phyloP scores from a whole-genome alignment of 2,797 vertebrate genomes.

The Arrhamphus sclerolepis region DNA sequence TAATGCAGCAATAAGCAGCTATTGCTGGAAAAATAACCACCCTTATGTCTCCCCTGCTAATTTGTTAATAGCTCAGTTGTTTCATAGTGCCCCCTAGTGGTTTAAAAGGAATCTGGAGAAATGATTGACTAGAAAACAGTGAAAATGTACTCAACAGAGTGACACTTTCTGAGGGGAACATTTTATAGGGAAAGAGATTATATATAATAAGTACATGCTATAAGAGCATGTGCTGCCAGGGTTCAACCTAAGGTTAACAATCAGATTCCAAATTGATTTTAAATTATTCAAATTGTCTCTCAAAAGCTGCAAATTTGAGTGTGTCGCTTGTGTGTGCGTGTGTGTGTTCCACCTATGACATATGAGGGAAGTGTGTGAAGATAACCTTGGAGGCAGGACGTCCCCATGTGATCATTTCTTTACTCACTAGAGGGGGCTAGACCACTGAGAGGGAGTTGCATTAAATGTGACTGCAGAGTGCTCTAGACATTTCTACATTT shows the following conservation, averaged over 20 bases:
- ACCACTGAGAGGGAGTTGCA: conserved; percentile 65
- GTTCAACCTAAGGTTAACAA: conserved; percentile 17
- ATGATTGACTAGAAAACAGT: conserved; percentile 24
- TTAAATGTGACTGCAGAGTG: conserved; percentile 45
- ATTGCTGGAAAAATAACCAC: conserved; percentile 54
- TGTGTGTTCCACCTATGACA: conserved; percentile 32
- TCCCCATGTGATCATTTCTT: conserved; percentile 57
- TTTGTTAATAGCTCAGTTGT: conserved; percentile 71
- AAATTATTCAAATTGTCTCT: conserved; percentile 8
- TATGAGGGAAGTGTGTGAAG: conserved; percentile 26
- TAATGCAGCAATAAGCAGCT: conserved; percentile 60
- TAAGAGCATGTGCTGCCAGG: background rate
- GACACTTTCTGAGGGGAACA: conserved; percentile 17
- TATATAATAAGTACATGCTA: no score
- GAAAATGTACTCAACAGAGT: conserved; percentile 33
- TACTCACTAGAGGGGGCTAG: conserved; percentile 80
- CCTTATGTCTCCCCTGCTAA: conserved; percentile 65
- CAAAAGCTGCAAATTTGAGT: conserved; percentile 27
- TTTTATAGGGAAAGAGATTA: background rate
- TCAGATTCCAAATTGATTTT: background rate
- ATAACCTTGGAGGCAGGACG: conserved; percentile 26
- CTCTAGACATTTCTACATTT: conserved; percentile 19
- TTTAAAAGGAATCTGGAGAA: conserved; percentile 6
- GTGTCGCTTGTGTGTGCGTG: background rate
- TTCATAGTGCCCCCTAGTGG: conserved; percentile 80